These are phyloP conservation scores for Zophobas morio DNA, from an alignment of 1,140 invertebrate genomes.

Conservation along the genomic window DNA sequence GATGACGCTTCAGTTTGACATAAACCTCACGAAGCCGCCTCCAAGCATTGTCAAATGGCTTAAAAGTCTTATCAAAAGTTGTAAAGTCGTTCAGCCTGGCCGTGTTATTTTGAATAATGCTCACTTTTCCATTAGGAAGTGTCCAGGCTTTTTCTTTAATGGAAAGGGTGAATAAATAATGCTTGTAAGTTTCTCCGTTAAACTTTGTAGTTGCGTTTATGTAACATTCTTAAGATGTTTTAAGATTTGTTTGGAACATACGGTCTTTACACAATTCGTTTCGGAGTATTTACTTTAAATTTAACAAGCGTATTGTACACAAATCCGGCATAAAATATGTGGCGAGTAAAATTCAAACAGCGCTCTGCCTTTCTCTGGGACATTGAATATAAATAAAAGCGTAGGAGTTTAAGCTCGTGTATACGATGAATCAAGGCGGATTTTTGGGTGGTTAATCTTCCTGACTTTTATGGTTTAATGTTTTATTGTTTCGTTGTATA, in stretches of 20 bases:
- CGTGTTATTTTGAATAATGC: slow-evolving; percentile 14
- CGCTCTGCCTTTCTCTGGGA: slow-evolving; percentile 38
- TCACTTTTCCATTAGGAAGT: slow-evolving; percentile 39
- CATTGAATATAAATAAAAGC: slow-evolving; percentile 45
- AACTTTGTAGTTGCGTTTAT: slow-evolving; percentile 38
- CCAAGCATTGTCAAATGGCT: background rate
- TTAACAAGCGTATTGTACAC: slow-evolving; percentile 42
- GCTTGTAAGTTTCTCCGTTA: slow-evolving; percentile 49
- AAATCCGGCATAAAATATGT: slow-evolving; percentile 41
- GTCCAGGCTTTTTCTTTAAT: slow-evolving; percentile 43
- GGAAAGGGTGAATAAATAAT: slow-evolving; percentile 53
- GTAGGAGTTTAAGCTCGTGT: slow-evolving; percentile 47
- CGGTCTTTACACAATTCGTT: slow-evolving; percentile 17
- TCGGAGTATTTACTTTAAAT: slow-evolving; percentile 42
- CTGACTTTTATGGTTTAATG: slow-evolving; percentile 47
- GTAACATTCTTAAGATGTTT: slow-evolving; percentile 42
- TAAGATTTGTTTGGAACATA: slow-evolving; percentile 10
- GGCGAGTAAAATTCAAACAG: slow-evolving; percentile 41
- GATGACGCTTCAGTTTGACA: slow-evolving; percentile 19
- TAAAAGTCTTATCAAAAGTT: slow-evolving; percentile 34
- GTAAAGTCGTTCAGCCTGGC: slow-evolving; percentile 12
- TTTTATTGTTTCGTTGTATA: slow-evolving; percentile 26
- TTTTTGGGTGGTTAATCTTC: slow-evolving; percentile 46
- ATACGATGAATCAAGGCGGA: slow-evolving; percentile 44
- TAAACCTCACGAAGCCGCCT: background rate